Conservation (phyloP, 37 sponge, comb jelly and placozoan genomes). For the Cliona cf. orientalis region DNA sequence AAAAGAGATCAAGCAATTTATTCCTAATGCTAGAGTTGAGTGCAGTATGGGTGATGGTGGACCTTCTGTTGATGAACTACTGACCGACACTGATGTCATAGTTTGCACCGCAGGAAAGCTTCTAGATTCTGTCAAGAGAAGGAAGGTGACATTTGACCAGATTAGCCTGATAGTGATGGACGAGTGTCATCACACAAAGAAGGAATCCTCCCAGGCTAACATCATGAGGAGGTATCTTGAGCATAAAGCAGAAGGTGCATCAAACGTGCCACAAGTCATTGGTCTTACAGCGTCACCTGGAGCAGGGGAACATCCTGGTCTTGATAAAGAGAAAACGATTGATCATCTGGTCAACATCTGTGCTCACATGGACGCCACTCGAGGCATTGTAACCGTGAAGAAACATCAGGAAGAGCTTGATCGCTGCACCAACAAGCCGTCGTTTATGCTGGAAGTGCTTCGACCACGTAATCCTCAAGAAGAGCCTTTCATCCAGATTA, state of each 20-base stretch:
- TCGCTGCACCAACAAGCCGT: conserved; percentile 3
- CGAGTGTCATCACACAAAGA: conserved; percentile 88
- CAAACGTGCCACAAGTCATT: conserved; percentile 56
- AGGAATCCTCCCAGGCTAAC: conserved; percentile 53
- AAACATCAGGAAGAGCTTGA: conserved; percentile 46
- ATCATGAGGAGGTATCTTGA: conserved; percentile 64
- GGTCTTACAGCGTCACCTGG: conserved; percentile 85
- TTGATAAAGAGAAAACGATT: conserved; percentile 8
- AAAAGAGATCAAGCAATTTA: conserved; percentile 15
- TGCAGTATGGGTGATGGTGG: conserved; percentile 35
- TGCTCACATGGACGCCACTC: conserved; percentile 77
- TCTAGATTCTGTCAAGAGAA: conserved; percentile 21
- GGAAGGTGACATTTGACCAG: conserved; percentile 22
- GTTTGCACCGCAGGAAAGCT: conserved; percentile 81
- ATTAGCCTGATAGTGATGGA: conserved; percentile 82
- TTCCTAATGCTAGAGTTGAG: conserved; percentile 23
- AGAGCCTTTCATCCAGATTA: conserved; percentile 12
- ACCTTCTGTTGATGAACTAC: background rate
- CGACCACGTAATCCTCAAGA: conserved; percentile 10
- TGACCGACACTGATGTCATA: conserved; percentile 23
- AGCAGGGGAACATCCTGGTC: conserved; percentile 45
- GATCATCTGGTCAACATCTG: conserved; percentile 58
- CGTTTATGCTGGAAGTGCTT: background rate
- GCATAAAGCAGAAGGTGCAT: conserved; percentile 20
- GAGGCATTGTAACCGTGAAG: conserved; percentile 55